These are phyloP conservation scores for Pterostichus madidus DNA, from an alignment of 2,888 invertebrate genomes.

Conservation along the genomic window DNA sequence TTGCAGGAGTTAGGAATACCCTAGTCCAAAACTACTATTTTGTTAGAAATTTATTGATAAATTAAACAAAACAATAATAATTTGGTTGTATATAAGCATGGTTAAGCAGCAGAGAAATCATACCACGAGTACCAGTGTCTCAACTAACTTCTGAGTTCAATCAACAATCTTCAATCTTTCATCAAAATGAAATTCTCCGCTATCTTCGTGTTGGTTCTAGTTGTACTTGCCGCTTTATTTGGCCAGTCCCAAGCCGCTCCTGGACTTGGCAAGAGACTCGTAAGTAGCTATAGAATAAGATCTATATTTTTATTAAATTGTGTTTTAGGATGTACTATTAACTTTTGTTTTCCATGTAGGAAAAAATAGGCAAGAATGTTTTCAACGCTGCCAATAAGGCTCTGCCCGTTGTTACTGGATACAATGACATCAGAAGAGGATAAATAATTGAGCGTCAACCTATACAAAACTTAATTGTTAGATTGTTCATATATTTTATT, in stretches of 20 bases:
- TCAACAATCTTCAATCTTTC: neutral
- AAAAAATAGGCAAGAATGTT: constrained; percentile 68
- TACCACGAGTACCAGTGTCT: neutral
- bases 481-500: neutral
- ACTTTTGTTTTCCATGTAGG: constrained; percentile 61
- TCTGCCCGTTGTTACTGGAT: constrained; percentile 68
- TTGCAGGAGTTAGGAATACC: neutral
- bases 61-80: no score
- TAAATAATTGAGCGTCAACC: constrained; percentile 9
- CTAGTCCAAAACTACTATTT: neutral
- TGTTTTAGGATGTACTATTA: neutral
- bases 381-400: constrained; percentile 69
- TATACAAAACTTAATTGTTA: neutral
- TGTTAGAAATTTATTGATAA: neutral
- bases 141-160: neutral
- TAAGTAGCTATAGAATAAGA: constrained; percentile 23
- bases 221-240: constrained; percentile 68
- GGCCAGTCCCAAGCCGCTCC: constrained; percentile 60
- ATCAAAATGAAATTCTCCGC: constrained; percentile 68
- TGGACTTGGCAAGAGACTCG: constrained; percentile 48
- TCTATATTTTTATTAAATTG: neutral
- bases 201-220: constrained; percentile 68
- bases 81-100: no score
- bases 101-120: neutral
- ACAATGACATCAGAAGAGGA: constrained; percentile 58